These are phyloP conservation scores for Mastomys coucha DNA, from an alignment of 2,113 vertebrate species.

Conservation along the genomic window DNA sequence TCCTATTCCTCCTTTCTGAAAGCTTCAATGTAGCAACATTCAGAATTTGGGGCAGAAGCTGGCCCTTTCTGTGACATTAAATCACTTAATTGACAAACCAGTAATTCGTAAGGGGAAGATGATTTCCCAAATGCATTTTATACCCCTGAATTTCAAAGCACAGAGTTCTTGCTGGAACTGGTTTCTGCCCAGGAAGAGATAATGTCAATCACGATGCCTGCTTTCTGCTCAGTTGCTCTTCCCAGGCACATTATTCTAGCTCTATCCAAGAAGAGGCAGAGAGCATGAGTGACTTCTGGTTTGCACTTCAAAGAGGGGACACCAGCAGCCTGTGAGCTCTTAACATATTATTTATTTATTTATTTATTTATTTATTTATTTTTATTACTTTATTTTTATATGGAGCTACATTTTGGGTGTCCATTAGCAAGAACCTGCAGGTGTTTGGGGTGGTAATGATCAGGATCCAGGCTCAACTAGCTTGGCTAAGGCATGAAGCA, in stretches of 20 bases:
- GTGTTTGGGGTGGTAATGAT: not conserved
- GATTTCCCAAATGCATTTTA: conserved; percentile 83
- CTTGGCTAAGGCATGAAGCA: not conserved
- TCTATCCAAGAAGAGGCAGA: not conserved
- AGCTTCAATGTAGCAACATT: conserved; percentile 80
- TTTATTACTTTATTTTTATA: conserved; percentile 9
- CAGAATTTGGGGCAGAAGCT: conserved; percentile 67
- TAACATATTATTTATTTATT: not conserved
- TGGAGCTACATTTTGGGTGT: not conserved
- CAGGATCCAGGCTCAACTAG: not conserved
- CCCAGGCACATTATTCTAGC: not conserved
- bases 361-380: too few species aligned
- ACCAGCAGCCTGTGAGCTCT: not conserved
- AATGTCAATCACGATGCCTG: conserved; percentile 83
- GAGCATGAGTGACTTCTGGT: conserved; percentile 18
- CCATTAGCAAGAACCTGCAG: not conserved
- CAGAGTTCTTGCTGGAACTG: conserved; percentile 89
- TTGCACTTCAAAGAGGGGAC: conserved; percentile 35
- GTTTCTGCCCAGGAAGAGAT: conserved; percentile 88
- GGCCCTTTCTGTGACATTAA: conserved; percentile 79
- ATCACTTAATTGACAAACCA: conserved; percentile 87
- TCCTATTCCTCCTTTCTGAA: conserved; percentile 76
- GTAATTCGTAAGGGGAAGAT: conserved; percentile 87
- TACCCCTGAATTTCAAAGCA: conserved; percentile 88
- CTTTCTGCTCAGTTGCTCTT: conserved; percentile 64